Evolutionary conservation across 2,797 vertebrate genomes (phyloP).

Genomic region (Gastrophryne carolinensis): DNA sequence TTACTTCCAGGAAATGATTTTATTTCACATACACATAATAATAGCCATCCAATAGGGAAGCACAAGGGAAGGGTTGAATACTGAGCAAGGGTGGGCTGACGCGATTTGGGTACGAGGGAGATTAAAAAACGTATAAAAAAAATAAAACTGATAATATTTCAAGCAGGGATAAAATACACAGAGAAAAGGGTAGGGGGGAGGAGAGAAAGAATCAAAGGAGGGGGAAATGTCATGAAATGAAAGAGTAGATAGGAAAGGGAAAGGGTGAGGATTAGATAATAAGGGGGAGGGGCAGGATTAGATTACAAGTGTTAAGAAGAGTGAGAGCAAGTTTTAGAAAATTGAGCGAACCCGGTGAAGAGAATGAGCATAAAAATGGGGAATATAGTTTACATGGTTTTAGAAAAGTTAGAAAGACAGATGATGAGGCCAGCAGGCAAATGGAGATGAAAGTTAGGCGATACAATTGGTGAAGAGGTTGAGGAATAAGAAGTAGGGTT

Average conservation of each 20-base stretch:
- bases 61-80: conserved; percentile 17
- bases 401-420: conserved; percentile 25
- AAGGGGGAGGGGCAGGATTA: neutral
- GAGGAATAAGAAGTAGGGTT: conserved; percentile 7
- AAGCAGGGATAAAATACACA: conserved; percentile 47
- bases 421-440: neutral
- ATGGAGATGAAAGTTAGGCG: neutral
- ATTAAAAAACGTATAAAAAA: conserved; percentile 53
- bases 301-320: neutral
- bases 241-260: conserved; percentile 5
- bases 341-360: neutral
- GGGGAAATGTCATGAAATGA: conserved; percentile 15
- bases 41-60: conserved; percentile 51
- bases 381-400: conserved; percentile 5
- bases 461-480: conserved; percentile 8
- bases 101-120: conserved; percentile 43
- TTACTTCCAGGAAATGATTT: conserved; percentile 52
- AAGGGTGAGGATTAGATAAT: neutral
- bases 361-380: neutral
- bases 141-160: conserved; percentile 53
- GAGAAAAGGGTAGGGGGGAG: conserved; percentile 10
- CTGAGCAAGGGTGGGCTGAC: conserved; percentile 28
- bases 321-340: conserved; percentile 18
- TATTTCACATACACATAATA: conserved; percentile 54
- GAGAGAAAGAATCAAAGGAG: conserved; percentile 17